A percentile compares a stretch with the other conserved stretches of the same genome.
Conservation (phyloP, 2,888 invertebrate genomes). For the Diarsia rubi region DNA sequence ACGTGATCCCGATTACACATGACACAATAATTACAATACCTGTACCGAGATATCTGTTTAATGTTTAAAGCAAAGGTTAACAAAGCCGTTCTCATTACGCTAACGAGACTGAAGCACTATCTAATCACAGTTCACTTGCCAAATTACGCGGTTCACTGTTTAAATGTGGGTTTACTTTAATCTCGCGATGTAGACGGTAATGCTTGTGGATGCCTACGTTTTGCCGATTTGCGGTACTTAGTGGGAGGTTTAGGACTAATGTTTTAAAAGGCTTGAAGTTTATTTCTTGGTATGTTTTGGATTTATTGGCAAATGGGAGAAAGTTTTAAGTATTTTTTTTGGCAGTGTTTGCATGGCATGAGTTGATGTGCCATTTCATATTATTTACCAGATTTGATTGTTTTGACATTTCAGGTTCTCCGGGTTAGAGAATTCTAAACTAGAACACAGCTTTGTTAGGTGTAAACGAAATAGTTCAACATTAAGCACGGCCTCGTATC, state of each 20-base stretch:
- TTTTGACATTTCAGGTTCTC: not conserved
- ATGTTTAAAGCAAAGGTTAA: conserved; percentile 83
- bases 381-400: not conserved
- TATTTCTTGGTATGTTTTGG: conserved; percentile 13
- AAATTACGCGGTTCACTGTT: conserved; percentile 88
- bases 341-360: not conserved
- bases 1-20: conserved; percentile 51
- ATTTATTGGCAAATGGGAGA: conserved; percentile 1
- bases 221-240: conserved; percentile 65
- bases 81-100: conserved; percentile 86
- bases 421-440: conserved; percentile 4
- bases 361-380: not conserved
- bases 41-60: conserved; percentile 74
- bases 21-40: conserved; percentile 65
- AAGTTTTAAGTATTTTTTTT: not conserved
- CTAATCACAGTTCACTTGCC: conserved; percentile 89
- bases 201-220: conserved; percentile 69
- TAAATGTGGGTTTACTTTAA: conserved; percentile 88
- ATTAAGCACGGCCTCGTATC: conserved; percentile 30
- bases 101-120: conserved; percentile 89
- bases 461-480: conserved; percentile 17
- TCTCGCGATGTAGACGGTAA: conserved; percentile 80
- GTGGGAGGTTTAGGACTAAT: conserved; percentile 44
- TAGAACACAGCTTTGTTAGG: conserved; percentile 3
- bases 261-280: conserved; percentile 38